These are phyloP conservation scores for Xenopus borealis DNA, from an alignment of 2,113 vertebrate species.

Conservation along the genomic window DNA sequence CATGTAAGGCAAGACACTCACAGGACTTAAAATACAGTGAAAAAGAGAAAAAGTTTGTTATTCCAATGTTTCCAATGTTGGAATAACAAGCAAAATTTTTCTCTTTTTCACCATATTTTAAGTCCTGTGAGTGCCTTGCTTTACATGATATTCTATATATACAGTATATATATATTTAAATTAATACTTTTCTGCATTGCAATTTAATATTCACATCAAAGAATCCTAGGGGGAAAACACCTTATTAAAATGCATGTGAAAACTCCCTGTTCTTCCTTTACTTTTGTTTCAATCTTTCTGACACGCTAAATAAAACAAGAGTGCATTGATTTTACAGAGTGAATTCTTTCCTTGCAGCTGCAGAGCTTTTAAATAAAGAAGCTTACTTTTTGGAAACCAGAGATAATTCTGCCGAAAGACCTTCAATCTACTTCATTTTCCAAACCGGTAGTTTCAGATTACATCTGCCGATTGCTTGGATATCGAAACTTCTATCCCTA, in stretches of 20 bases:
- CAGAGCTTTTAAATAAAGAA: slow-evolving; percentile 47
- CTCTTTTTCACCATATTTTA: too few relatives aligned
- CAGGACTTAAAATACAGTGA: too few relatives aligned
- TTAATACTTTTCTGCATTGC: slow-evolving; percentile 21
- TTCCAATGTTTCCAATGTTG: too few relatives aligned
- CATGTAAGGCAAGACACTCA: too few relatives aligned
- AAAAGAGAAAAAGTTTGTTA: too few relatives aligned
- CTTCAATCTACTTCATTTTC: slow-evolving; percentile 56
- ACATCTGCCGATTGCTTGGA: slow-evolving; percentile 52
- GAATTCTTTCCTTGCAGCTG: slow-evolving; percentile 53
- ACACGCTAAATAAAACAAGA: slow-evolving; percentile 53
- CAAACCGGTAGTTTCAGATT: slow-evolving; percentile 52
- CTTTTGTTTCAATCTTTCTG: slow-evolving; percentile 59
- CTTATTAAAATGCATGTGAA: slow-evolving; percentile 60
- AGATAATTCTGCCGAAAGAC: slow-evolving; percentile 57
- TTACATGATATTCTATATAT: too few relatives aligned
- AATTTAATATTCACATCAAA: slow-evolving; percentile 35
- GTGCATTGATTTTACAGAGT: slow-evolving; percentile 58
- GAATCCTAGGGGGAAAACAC: slow-evolving; percentile 35
- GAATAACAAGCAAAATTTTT: too few relatives aligned
- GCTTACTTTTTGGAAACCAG: slow-evolving; percentile 53
- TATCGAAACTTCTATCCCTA: slow-evolving; percentile 59
- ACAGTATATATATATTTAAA: slow-evolving; percentile 7
- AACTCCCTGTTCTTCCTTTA: slow-evolving; percentile 55
- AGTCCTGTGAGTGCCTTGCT: too few relatives aligned